These are phyloP conservation scores for Kryptolebias ocellatus DNA, from an alignment of 2,797 vertebrate genomes.

Conservation along the genomic window DNA sequence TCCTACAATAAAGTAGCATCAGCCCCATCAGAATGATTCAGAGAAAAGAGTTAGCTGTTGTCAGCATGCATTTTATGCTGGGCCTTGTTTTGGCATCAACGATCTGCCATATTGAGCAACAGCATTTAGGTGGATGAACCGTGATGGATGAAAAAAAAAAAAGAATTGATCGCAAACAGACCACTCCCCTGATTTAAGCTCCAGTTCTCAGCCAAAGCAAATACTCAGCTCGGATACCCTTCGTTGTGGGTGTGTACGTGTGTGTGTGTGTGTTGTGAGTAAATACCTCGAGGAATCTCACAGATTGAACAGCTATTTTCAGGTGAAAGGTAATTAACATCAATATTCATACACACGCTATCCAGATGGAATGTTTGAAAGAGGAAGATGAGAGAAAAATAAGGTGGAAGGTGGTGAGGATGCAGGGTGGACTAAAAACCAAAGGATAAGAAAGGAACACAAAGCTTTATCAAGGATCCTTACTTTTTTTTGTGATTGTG, in stretches of 20 bases:
- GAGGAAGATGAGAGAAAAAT: constrained; percentile 16
- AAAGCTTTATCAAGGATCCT: constrained; percentile 33
- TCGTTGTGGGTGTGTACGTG: background rate
- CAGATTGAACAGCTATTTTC: constrained; percentile 68
- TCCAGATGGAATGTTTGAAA: constrained; percentile 39
- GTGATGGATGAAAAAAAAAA: constrained; percentile 29
- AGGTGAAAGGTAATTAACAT: constrained; percentile 69
- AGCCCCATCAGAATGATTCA: constrained; percentile 48
- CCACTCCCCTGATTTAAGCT: constrained; percentile 45
- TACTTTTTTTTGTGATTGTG: constrained; percentile 55
- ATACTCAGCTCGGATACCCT: constrained; percentile 32
- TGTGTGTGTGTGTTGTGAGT: constrained; percentile 30
- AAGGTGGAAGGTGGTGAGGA: constrained; percentile 24
- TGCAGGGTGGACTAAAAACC: constrained; percentile 9
- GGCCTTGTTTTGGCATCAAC: constrained; percentile 35
- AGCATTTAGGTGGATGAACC: constrained; percentile 36
- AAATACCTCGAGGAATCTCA: constrained; percentile 62
- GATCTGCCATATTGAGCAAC: constrained; percentile 29
- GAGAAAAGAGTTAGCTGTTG: constrained; percentile 33
- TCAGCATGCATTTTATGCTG: constrained; percentile 37
- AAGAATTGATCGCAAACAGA: constrained; percentile 34
- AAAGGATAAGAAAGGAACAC: constrained; percentile 8
- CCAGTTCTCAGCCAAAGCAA: constrained; percentile 47
- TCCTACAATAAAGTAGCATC: constrained; percentile 44
- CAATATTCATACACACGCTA: constrained; percentile 72